phyloP scores from a whole-genome alignment of 1,140 invertebrate genomes.

The Drosophila erecta region DNA sequence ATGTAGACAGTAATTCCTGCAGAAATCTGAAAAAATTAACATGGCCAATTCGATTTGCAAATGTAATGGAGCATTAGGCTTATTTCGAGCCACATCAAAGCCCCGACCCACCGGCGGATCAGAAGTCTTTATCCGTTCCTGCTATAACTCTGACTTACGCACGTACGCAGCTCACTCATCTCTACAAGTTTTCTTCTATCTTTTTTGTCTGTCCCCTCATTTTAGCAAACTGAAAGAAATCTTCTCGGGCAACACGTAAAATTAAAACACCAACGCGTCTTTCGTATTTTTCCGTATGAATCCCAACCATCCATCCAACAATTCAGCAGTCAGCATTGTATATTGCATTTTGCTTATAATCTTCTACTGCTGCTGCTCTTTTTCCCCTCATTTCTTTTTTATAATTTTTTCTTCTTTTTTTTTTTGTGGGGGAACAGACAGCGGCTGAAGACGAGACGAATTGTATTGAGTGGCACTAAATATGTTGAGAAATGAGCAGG shows the following conservation, averaged over 20 bases:
- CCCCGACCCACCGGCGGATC: constrained; percentile 40
- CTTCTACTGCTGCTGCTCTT: constrained; percentile 40
- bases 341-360: constrained; percentile 82
- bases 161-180: constrained; percentile 73
- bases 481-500: constrained; percentile 78
- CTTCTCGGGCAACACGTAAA: constrained; percentile 71
- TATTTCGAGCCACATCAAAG: constrained; percentile 49
- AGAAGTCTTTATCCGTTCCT: constrained; percentile 14
- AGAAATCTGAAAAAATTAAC: constrained; percentile 9
- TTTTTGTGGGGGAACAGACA: constrained; percentile 26
- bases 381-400: constrained; percentile 8
- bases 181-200: constrained; percentile 51
- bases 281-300: constrained; percentile 56
- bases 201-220: constrained; percentile 24
- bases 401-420: constrained; percentile 10
- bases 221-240: constrained; percentile 47
- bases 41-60: constrained; percentile 19
- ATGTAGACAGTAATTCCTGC: background rate
- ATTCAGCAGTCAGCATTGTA: constrained; percentile 63
- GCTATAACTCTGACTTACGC: constrained; percentile 66
- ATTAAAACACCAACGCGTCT: constrained; percentile 78
- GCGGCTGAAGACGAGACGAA: constrained; percentile 55
- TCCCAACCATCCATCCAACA: constrained; percentile 58
- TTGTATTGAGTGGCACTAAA: constrained; percentile 83
- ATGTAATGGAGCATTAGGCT: constrained; percentile 39